These are phyloP conservation scores for Sceliomorpha sp. DNA, from an alignment of 2,888 invertebrate genomes.

Conservation along the genomic window DNA sequence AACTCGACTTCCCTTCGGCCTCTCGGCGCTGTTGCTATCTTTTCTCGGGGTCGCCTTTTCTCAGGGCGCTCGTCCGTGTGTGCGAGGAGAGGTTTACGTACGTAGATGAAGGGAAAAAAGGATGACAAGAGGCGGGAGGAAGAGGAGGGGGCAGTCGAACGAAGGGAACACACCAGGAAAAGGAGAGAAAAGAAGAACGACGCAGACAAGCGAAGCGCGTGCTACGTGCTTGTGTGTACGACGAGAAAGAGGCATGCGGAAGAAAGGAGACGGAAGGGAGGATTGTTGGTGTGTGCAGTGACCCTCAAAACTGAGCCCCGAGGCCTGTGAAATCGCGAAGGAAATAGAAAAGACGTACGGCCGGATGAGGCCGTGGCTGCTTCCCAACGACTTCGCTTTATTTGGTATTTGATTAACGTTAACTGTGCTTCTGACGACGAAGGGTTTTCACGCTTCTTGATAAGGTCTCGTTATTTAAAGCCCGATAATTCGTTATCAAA, in stretches of 20 bases:
- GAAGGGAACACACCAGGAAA: constrained; percentile 11
- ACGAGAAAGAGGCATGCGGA: constrained; percentile 14
- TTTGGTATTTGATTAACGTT: constrained; percentile 73
- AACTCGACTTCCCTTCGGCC: constrained; percentile 19
- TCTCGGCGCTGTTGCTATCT: constrained; percentile 27
- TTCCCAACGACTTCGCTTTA: constrained; percentile 61
- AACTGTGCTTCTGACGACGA: constrained; percentile 61
- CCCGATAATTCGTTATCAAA: constrained; percentile 12
- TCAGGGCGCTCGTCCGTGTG: too few species aligned
- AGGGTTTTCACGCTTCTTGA: neutral
- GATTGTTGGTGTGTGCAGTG: constrained; percentile 63
- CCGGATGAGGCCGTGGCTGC: constrained; percentile 23
- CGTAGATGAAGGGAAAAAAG: too few species aligned
- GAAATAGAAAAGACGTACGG: constrained; percentile 48
- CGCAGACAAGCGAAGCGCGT: constrained; percentile 11
- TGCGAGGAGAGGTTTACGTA: too few species aligned
- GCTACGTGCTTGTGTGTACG: constrained; percentile 15
- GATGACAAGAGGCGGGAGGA: too few species aligned
- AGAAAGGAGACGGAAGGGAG: constrained; percentile 21
- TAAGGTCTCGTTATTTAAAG: too few species aligned
- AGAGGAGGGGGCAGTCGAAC: neutral
- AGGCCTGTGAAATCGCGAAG: constrained; percentile 31
- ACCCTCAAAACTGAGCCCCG: constrained; percentile 62
- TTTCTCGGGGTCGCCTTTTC: constrained; percentile 43
- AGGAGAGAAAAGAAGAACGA: constrained; percentile 39